These are phyloP conservation scores for Lepidocyrtoides sp. DNA, from an alignment of 2,888 invertebrate genomes.

Conservation along the genomic window DNA sequence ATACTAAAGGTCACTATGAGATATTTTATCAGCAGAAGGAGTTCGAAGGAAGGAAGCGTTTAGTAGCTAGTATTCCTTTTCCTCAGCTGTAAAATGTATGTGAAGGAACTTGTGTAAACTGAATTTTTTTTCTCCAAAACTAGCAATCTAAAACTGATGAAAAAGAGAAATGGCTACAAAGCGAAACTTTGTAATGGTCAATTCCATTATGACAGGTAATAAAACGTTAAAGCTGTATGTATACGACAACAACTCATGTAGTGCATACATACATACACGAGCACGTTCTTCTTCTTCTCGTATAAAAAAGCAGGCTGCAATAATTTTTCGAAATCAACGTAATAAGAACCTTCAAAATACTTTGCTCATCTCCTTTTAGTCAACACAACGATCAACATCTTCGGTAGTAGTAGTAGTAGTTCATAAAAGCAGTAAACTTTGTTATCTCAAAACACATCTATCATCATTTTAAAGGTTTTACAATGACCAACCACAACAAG, in stretches of 20 bases:
- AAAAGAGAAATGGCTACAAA: conserved; percentile 56
- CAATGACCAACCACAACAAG: not conserved
- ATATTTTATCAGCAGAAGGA: too few relatives aligned
- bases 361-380: conserved; percentile 1
- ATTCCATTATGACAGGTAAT: conserved; percentile 68
- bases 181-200: conserved; percentile 59
- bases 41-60: not conserved
- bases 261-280: not conserved
- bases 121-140: not conserved
- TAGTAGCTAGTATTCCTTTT: conserved; percentile 1
- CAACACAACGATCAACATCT: conserved; percentile 49
- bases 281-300: not conserved
- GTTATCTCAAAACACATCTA: conserved; percentile 62
- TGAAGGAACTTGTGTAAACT: not conserved
- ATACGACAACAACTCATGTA: not conserved
- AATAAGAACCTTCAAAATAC: conserved; percentile 16
- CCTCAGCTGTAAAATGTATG: not conserved
- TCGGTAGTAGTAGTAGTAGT: not conserved
- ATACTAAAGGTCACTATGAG: not conserved
- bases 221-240: conserved; percentile 50
- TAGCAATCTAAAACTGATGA: conserved; percentile 38
- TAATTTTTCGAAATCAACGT: conserved; percentile 69
- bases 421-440: conserved; percentile 63
- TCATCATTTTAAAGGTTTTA: conserved; percentile 61
- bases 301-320: too few relatives aligned